Evolutionary conservation across 2,113 vertebrate genomes (phyloP), one percentile per base, ranked within the genome.

Genomic region (Tyto alba): DNA sequence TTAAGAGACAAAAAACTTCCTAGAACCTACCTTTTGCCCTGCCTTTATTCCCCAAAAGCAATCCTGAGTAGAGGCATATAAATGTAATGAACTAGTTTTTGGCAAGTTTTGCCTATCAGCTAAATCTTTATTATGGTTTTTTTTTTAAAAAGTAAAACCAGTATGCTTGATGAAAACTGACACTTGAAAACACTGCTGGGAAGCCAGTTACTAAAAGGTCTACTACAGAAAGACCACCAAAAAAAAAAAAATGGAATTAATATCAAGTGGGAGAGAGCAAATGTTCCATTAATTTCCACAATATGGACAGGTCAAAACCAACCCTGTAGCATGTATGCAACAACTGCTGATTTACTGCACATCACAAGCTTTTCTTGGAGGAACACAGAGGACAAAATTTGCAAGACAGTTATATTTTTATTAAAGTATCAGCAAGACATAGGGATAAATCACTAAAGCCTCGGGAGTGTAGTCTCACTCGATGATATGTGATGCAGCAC

Each of bases 401-500:
- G 48, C 57, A 87, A 88, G 53, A 22, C 43, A 79, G 56, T 82
- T 81, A 20, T n/a, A 72, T 17, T 85, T 79, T 72, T 76, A 72
- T 1, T 53, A 36, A 64, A 72, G 36, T 41, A 68, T 62, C 62
- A 69, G 36, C 25, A 55, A 73, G 48, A 47, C 59, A 55, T 3
- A 64, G 26, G 45, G 69, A 52, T 52, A 93, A 87, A 22, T 32
- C 34, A 17, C 11, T 29, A 20, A 38, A 29, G 45, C 68, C 57
- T 32, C 38, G 22, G 53, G 36, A 85, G 18, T 1, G 16, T 3
- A 41, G 59, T 53, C 41, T 62, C 23, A 34, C 8, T 22, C 0
- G 0, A 38, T 19, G 26, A 88, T 13, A 56, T 0, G 0, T 22
- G 59, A 76, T n/a, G 45, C 53, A 85, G 67, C 59, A 69, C 68